Conservation (phyloP, 2,797 vertebrate genomes). For the Mus spretus region DNA sequence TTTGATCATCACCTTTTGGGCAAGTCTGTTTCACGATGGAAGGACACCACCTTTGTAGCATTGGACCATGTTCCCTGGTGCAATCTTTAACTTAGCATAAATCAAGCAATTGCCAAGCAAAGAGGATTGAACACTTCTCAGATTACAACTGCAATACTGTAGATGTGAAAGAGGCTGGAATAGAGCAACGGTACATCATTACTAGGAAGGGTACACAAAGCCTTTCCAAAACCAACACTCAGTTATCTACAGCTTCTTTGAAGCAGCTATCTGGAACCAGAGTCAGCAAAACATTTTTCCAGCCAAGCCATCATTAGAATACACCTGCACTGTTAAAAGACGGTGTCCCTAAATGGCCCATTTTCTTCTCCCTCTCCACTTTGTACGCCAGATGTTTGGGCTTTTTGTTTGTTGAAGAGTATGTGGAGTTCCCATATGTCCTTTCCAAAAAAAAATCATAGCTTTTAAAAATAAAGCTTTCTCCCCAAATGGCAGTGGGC, state of each 20-base stretch:
- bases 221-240: constrained; percentile 53
- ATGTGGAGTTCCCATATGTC: constrained; percentile 70
- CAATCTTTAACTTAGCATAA: constrained; percentile 62
- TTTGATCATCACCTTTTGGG: background rate
- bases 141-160: constrained; percentile 65
- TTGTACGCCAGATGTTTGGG: constrained; percentile 78
- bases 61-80: background rate
- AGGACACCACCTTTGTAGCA: constrained; percentile 29
- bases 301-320: constrained; percentile 69
- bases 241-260: constrained; percentile 63
- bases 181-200: constrained; percentile 63
- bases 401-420: constrained; percentile 78
- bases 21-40: background rate
- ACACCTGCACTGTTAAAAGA: constrained; percentile 80
- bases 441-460: constrained; percentile 64
- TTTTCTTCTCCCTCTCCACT: constrained; percentile 72
- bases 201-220: constrained; percentile 66
- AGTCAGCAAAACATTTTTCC: constrained; percentile 64
- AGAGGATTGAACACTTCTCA: constrained; percentile 75
- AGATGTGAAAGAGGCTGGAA: constrained; percentile 66
- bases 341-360: constrained; percentile 36
- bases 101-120: constrained; percentile 64
- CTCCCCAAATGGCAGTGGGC: constrained; percentile 60
- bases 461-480: constrained; percentile 77
- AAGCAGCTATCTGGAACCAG: constrained; percentile 63